Percentiles rank a stretch among this genome's conserved stretches.
Evolutionary conservation across 2,113 vertebrate genomes (phyloP).

Genomic region (Melanostigma gelatinosum): DNA sequence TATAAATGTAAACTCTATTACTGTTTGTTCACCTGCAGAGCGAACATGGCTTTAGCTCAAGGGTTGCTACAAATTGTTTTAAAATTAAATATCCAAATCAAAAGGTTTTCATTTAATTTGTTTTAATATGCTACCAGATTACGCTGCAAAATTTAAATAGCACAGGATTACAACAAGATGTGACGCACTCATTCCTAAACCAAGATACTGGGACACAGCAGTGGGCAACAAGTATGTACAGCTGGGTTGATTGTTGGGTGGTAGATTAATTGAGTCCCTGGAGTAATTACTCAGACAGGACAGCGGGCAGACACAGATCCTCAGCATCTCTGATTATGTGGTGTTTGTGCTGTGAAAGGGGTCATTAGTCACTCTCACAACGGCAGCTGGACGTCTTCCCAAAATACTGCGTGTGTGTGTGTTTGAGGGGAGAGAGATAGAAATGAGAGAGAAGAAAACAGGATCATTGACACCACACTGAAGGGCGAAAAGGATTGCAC

Average conservation of each 20-base stretch:
- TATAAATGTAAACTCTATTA: not conserved
- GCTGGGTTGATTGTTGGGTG: conserved; percentile 74
- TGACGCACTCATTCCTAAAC: conserved; percentile 22
- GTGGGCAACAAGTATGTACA: conserved; percentile 52
- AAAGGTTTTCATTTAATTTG: not conserved
- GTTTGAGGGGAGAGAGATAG: conserved; percentile 23
- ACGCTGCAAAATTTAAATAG: not conserved
- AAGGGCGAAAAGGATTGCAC: not conserved
- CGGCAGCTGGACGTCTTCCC: conserved; percentile 71
- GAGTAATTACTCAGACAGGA: conserved; percentile 78
- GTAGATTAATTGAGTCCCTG: conserved; percentile 79
- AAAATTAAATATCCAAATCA: not conserved
- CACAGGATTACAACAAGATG: not conserved
- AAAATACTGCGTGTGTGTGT: conserved; percentile 56
- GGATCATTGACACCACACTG: conserved; percentile 11
- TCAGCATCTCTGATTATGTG: conserved; percentile 80
- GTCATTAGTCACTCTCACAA: conserved; percentile 80
- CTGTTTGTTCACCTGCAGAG: not conserved
- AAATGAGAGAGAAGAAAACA: conserved; percentile 25
- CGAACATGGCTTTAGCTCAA: not conserved
- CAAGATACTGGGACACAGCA: conserved; percentile 28
- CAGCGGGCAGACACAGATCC: conserved; percentile 75
- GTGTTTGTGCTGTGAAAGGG: conserved; percentile 69
- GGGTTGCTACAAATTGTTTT: not conserved
- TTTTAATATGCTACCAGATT: not conserved